A percentile compares a stretch with the other conserved stretches of the same genome.
Conservation (phyloP, 2,888 invertebrate genomes). For the Tenthredo distinguenda region DNA sequence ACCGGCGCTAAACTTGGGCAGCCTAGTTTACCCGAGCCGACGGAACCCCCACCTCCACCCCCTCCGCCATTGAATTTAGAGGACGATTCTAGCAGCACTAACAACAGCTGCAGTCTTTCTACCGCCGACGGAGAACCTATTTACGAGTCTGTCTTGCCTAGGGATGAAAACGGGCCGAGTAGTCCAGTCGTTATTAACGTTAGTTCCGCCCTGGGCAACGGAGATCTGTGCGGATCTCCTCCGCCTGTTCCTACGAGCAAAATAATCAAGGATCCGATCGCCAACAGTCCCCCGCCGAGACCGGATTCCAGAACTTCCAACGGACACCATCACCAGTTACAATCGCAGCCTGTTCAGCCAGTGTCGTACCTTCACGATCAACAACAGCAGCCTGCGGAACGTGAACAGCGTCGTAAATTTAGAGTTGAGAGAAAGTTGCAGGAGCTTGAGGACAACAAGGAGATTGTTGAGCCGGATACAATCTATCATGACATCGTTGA, state of each 20-base stretch:
- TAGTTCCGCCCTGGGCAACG: constrained; percentile 66
- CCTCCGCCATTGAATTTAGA: constrained; percentile 79
- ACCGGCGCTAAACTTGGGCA: constrained; percentile 77
- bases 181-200: constrained; percentile 69
- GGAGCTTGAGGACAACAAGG: constrained; percentile 85
- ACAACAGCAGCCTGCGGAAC: constrained; percentile 81
- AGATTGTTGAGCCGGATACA: constrained; percentile 79
- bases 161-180: constrained; percentile 79
- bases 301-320: constrained; percentile 69
- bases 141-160: constrained; percentile 90
- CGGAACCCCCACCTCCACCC: constrained; percentile 87
- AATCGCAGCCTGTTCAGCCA: constrained; percentile 58
- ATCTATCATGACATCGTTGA: constrained; percentile 91
- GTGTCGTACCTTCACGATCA: constrained; percentile 62
- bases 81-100: constrained; percentile 61
- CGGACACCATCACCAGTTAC: constrained; percentile 61
- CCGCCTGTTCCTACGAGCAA: constrained; percentile 70
- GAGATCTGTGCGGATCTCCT: constrained; percentile 68
- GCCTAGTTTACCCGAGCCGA: constrained; percentile 88
- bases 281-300: constrained; percentile 68
- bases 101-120: constrained; percentile 62
- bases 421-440: constrained; percentile 92
- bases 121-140: constrained; percentile 85
- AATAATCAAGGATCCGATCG: constrained; percentile 67
- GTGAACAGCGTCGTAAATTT: constrained; percentile 90